Evolutionary conservation across 1,140 invertebrate species (phyloP).

Genomic region (Parasteatoda tepidariorum): DNA sequence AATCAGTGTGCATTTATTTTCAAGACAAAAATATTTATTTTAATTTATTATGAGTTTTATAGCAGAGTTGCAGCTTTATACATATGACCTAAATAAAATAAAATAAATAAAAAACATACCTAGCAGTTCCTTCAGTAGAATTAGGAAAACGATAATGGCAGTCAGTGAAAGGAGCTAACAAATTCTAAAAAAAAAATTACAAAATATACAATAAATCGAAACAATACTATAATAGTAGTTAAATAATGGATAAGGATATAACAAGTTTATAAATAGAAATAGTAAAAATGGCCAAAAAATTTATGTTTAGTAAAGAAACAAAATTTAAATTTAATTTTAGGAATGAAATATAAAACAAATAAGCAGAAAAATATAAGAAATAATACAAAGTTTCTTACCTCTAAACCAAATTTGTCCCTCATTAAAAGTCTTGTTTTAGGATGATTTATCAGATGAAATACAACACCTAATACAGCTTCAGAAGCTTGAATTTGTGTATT

Average conservation of each 20-base stretch:
- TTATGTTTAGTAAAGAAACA: too few species aligned
- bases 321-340: too few species aligned
- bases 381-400: too few species aligned
- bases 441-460: constrained; percentile 88
- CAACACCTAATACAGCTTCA: constrained; percentile 86
- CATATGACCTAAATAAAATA: not conserved
- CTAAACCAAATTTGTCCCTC: constrained; percentile 74
- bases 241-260: not conserved
- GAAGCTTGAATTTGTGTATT: constrained; percentile 76
- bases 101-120: constrained; percentile 21
- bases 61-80: not conserved
- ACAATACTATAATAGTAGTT: not conserved
- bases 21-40: not conserved
- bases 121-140: constrained; percentile 19
- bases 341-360: too few species aligned
- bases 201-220: not conserved
- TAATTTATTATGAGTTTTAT: not conserved
- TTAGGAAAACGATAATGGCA: constrained; percentile 75
- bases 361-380: too few species aligned
- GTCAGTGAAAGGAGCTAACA: constrained; percentile 93
- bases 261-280: not conserved
- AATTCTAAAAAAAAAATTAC: constrained; percentile 74
- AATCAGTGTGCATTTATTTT: not conserved
- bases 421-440: constrained; percentile 81
- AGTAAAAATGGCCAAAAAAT: too few species aligned